Evolutionary conservation across 2,888 invertebrate species (phyloP).

Genomic region (Hemithea aestivaria): DNA sequence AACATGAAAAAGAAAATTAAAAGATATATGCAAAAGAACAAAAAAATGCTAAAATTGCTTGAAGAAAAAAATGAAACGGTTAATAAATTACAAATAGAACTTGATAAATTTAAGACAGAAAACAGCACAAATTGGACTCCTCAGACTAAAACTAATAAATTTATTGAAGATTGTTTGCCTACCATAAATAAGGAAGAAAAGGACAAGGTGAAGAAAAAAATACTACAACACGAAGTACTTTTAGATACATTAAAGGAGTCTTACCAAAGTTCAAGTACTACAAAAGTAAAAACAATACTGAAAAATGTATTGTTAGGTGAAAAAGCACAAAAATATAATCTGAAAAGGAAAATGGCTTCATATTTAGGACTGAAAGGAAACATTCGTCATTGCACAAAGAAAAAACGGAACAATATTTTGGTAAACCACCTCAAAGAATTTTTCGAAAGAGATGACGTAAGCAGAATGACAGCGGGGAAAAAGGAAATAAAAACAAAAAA

Average conservation of each 20-base stretch:
- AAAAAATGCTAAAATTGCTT: no score
- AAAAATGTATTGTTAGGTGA: neutral
- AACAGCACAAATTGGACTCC: no score
- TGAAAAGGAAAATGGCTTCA: neutral
- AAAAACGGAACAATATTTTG: no score
- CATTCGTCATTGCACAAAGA: no score
- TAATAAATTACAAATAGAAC: slow-evolving; percentile 10
- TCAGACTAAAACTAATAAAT: neutral
- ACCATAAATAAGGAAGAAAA: neutral
- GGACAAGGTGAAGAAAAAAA: neutral
- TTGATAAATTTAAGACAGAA: no score
- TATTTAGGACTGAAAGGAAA: neutral
- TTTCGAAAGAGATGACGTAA: neutral
- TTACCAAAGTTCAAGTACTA: neutral
- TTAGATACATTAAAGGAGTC: neutral
- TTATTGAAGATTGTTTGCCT: neutral
- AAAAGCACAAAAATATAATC: neutral
- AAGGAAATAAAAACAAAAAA: neutral
- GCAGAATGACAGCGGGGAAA: slow-evolving; percentile 1
- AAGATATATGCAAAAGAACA: no score
- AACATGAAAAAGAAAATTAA: neutral
- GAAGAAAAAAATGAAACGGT: no score
- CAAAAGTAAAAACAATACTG: neutral
- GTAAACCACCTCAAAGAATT: neutral
- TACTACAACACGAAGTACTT: neutral